Percentiles rank a stretch among this genome's conserved stretches.
phyloP scores from a whole-genome alignment of 2,797 vertebrate genomes.

The Mus minutoides region DNA sequence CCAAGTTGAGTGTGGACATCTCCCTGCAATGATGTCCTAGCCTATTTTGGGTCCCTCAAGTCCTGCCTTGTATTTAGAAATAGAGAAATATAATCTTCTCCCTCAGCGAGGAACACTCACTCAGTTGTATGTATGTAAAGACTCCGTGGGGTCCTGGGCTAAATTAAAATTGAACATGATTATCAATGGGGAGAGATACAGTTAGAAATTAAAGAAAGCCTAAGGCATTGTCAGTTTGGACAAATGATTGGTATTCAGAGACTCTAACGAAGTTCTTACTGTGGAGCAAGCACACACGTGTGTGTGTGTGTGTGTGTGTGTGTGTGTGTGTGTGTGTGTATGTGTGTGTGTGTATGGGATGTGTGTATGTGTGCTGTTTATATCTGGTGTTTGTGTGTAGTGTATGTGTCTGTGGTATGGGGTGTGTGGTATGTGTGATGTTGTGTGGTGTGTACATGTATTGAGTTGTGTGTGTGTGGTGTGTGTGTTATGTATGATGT shows the following conservation, averaged over 20 bases:
- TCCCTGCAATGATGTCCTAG: background rate
- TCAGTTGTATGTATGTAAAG: background rate
- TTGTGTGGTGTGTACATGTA: background rate
- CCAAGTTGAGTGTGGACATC: background rate
- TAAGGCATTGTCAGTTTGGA: background rate
- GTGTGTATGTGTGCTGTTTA: no score
- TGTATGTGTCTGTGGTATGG: background rate
- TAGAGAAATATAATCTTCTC: background rate
- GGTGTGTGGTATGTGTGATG: no score
- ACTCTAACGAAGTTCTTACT: background rate
- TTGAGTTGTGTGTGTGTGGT: background rate
- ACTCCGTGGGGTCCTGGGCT: background rate
- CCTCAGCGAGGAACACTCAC: background rate
- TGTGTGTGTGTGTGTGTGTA: background rate
- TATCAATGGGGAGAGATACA: background rate
- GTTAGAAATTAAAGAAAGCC: background rate
- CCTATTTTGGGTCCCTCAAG: accelerated
- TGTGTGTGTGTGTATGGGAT: background rate
- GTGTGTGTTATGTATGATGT: no score
- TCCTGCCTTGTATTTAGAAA: background rate
- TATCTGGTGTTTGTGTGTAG: background rate
- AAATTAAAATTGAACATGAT: background rate
- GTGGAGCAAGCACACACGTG: background rate
- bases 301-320: background rate
- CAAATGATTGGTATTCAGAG: background rate